phyloP scores from a whole-genome alignment of 30 jellyfish, hydroid and myxozoan species.

The Aurelia aurita region DNA sequence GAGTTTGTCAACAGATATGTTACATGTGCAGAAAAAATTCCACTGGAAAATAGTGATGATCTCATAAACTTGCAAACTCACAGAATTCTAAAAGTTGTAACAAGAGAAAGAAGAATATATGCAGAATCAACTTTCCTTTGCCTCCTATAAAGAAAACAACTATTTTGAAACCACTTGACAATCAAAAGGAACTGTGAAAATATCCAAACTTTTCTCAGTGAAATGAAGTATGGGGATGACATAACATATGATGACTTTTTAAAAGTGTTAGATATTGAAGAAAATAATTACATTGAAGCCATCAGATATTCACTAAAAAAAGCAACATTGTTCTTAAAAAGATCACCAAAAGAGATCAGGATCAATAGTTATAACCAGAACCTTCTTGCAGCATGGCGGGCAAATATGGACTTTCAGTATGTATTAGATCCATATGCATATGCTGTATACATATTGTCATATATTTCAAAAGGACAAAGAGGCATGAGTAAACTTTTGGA shows the following conservation, averaged over 20 bases:
- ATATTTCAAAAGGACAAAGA: slow-evolving; percentile 32
- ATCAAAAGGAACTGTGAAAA: neutral
- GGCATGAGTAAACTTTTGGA: slow-evolving; percentile 39
- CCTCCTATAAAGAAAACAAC: slow-evolving; percentile 31
- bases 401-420: neutral
- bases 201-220: neutral
- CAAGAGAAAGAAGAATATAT: slow-evolving; percentile 16
- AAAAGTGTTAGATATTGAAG: neutral
- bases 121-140: slow-evolving; percentile 53
- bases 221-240: slow-evolving; percentile 29
- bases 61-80: slow-evolving; percentile 35
- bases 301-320: neutral
- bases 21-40: too few relatives aligned
- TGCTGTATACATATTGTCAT: slow-evolving; percentile 42
- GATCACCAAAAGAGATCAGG: neutral
- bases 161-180: slow-evolving; percentile 14
- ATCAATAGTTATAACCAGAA: slow-evolving; percentile 8
- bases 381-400: slow-evolving; percentile 36
- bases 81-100: slow-evolving; percentile 64
- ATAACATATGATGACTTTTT: slow-evolving; percentile 20
- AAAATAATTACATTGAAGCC: neutral
- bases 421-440: slow-evolving; percentile 46
- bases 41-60: neutral
- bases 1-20: too few relatives aligned
- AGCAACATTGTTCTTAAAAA: neutral